Evolutionary conservation across 1,140 invertebrate species (phyloP), one percentile per base, ranked within the genome.

Genomic region (Leucophenga varia): DNA sequence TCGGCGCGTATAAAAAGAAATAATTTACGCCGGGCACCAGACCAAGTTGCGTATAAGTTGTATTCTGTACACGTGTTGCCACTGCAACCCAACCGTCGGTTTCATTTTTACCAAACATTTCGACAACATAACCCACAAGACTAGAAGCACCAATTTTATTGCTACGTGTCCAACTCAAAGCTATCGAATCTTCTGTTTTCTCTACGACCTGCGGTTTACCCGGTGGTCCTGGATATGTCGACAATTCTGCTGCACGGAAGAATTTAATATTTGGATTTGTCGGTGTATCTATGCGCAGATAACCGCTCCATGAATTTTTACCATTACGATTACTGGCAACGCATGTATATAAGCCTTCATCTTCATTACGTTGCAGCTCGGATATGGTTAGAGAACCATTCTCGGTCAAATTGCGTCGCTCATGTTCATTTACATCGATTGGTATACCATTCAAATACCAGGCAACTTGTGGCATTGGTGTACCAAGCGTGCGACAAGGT

Each of bases 251-350:
- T 6, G 88, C 86, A 53, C 89, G 81, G 63, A 86, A 88, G 74
- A 91, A 91, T 59, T 87, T 84, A 19, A 89, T 88, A 63, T 89
- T 90, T 9, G 89, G 89, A 78, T 93, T 91, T 43, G 85, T 90
- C 5, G 88, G 88, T 30, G 82, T 82, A 61, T 88, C 87, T 4
- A 95, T 86, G 30, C 83, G 79, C 1, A 96, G 78, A 25, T 83
- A 81, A 3, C 90, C 90, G 48, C 84, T 87, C 90, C 91, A 94
- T 0, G 88, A 86, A 40, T 90, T 90, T 78, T 88, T 85, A 40
- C 92, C 89, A 50, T 90, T 89, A 39, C 84, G 84, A 44, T 89
- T 90, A 0, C 86, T 88, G 2, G 89, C 90, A 16, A 89, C 86
- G 72, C 91, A 90, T 3, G 90, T 89, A 78, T 93, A 91, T 14